Evolutionary conservation across 2,797 vertebrate species (phyloP), one percentile per base, ranked within the genome.

Genomic region (Numenius phaeopus): DNA sequence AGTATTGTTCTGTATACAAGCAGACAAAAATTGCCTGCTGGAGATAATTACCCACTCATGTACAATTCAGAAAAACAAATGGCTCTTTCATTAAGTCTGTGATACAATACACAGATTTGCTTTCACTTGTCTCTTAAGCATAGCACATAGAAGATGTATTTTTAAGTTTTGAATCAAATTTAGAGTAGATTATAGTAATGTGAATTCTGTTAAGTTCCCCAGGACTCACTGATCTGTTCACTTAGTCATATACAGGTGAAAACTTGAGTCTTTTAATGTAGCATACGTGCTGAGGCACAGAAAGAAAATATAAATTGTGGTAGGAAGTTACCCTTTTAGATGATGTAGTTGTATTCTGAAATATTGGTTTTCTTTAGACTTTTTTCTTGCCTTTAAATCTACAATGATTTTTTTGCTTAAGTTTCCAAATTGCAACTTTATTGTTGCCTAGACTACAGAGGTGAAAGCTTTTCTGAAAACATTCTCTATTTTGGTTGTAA

Each of bases 31-130:
- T 89, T 89, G 72, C 90, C 90, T 93, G 88, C 87, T 94, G 80
- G 62, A 94, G 94, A 94, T 96, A 97, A 97, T 92, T 96, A 96
- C 64, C 84, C 84, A 96, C 55, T 96, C 84, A 85, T 93, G 83
- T 91, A 87, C 83, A 88, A 90, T 92, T 95, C 86, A 91, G 83
- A 66, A 82, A 90, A 97, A 95, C 83, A 94, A 97, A 92, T 55
- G 84, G 65, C 47, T 83, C 78, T 93, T 91, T 92, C 93, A 92
- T 93, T 93, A 93, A 78, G 65, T 95, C 81, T 91, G 72, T 91
- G 83, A 90, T 96, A 84, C 81, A 83, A 9, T 61, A 24, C 65
- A 46, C 26, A 27, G 40, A n/a, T 86, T 89, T 92, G 62, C 75
- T 77, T 81, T 39, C 27, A 34, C 69, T 80, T 91, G 11, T 3